Evolutionary conservation across 2,113 vertebrate species (phyloP).

Genomic region (Brienomyrus longianalis): DNA sequence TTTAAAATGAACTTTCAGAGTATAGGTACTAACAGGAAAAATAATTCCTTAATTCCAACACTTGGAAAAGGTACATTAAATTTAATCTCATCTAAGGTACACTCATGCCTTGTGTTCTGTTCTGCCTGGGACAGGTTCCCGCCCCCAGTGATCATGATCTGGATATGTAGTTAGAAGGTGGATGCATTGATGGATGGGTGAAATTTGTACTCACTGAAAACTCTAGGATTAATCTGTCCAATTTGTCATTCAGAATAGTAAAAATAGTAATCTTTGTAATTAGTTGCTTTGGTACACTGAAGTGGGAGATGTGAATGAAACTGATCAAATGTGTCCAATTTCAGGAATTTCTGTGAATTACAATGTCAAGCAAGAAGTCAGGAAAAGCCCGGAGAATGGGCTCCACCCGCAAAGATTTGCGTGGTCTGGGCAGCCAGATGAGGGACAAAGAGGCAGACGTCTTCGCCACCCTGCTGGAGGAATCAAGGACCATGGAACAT

Average conservation of each 20-base stretch:
- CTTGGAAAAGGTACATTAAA: neutral
- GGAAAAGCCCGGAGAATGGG: conserved; percentile 63
- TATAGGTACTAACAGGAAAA: neutral
- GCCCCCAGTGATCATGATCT: neutral
- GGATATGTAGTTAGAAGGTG: neutral
- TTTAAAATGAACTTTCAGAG: neutral
- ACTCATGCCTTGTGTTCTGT: neutral
- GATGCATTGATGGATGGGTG: neutral
- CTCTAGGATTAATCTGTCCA: neutral
- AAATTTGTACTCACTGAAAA: neutral
- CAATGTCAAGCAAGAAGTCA: conserved; percentile 42
- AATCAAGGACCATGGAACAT: neutral
- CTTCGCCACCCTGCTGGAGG: neutral
- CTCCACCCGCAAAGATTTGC: conserved; percentile 50
- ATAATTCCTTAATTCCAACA: neutral
- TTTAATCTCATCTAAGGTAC: neutral
- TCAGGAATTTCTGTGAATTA: conserved; percentile 46
- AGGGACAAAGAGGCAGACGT: neutral
- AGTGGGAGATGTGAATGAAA: neutral
- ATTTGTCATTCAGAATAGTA: neutral
- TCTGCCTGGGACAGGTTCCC: neutral
- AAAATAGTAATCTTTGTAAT: neutral
- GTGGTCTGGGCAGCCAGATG: conserved; percentile 14
- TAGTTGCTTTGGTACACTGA: neutral
- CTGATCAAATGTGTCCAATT: conserved; percentile 28